A percentile compares a stretch with the other conserved stretches of the same genome.
Conservation (phyloP, 2,113 vertebrate genomes). For the Perognathus longimembris region DNA sequence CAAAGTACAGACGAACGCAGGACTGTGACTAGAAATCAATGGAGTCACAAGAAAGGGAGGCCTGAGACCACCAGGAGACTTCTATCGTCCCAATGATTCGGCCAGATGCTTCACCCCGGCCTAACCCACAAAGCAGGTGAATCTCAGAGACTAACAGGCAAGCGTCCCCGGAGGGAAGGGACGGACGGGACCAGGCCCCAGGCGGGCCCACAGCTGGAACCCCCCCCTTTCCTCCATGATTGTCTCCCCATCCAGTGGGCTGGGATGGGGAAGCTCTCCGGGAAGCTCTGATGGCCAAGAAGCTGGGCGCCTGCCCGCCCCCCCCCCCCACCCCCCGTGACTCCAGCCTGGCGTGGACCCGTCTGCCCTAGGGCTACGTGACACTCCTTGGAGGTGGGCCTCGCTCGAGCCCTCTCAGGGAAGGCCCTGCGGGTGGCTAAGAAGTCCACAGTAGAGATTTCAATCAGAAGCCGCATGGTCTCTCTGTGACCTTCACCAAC, state of each 20-base stretch:
- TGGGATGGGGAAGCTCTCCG: rapidly evolving
- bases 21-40: background rate
- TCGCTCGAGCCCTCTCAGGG: rapidly evolving
- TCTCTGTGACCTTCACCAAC: background rate
- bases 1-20: background rate
- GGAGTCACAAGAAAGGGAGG: rapidly evolving
- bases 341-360: no score
- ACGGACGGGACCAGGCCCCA: background rate
- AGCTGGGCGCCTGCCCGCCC: no score
- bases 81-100: rapidly evolving
- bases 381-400: background rate
- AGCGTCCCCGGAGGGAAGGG: background rate
- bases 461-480: rapidly evolving
- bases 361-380: background rate
- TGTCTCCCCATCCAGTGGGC: rapidly evolving
- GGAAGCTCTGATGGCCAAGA: background rate
- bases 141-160: rapidly evolving
- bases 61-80: rapidly evolving
- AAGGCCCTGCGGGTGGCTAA: background rate
- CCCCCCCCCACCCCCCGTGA: no score
- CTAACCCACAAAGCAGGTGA: rapidly evolving
- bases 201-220: background rate
- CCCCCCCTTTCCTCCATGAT: rapidly evolving
- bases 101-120: rapidly evolving
- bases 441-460: rapidly evolving